Conservation (phyloP, 2,888 invertebrate species). For the Drosophila rubida region DNA sequence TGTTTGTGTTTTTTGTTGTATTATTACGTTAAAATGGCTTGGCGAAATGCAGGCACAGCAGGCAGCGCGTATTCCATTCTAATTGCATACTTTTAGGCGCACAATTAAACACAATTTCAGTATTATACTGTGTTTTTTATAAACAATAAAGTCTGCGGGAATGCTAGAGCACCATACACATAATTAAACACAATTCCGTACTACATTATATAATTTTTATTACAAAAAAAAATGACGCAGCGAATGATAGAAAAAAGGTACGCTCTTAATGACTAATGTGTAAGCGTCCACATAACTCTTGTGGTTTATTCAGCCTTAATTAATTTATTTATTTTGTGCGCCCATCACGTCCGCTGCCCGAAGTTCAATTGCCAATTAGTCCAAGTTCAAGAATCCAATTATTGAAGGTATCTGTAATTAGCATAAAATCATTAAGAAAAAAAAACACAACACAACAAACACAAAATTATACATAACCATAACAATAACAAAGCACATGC, state of each 20-base stretch:
- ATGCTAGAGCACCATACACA: not conserved
- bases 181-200: not conserved
- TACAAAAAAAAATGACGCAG: constrained; percentile 10
- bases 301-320: constrained; percentile 48
- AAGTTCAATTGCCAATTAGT: constrained; percentile 63
- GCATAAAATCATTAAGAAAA: constrained; percentile 36
- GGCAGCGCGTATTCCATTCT: not conserved
- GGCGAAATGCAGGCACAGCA: not conserved
- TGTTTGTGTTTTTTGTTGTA: no score
- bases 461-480: constrained; percentile 20
- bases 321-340: constrained; percentile 43
- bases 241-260: not conserved
- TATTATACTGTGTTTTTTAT: constrained; percentile 32
- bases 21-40: no score
- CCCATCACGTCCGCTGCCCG: constrained; percentile 24
- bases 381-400: constrained; percentile 82
- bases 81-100: not conserved
- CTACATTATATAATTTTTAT: constrained; percentile 43
- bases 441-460: constrained; percentile 15
- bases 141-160: not conserved
- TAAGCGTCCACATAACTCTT: constrained; percentile 29
- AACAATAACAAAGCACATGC: constrained; percentile 27
- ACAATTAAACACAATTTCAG: not conserved
- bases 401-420: constrained; percentile 81
- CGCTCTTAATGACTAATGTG: constrained; percentile 6